Evolutionary conservation across 30 jellyfish, hydroid and myxozoan species (phyloP), one percentile per base, ranked within the genome.

Genomic region (Cassiopea andromeda): DNA sequence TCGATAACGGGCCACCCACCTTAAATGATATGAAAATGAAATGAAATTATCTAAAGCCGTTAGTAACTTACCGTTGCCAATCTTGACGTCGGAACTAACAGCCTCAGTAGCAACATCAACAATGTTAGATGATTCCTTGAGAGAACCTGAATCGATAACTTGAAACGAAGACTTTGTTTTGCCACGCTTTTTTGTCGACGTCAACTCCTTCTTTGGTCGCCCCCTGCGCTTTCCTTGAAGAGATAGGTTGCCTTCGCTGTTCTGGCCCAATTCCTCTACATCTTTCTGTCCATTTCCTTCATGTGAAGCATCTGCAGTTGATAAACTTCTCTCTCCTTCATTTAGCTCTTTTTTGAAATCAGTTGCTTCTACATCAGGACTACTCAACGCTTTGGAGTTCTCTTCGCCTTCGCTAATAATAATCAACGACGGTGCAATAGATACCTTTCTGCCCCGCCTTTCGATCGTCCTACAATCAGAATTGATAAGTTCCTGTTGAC

Each of bases 401-500:
- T 77, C 86, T 49, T 77, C 75, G 54, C 48, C 15, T 44, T 77
- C 86, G 5, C 50, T 69, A 2, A 77, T 77, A 44, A 77, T 48
- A 18, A 77, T 7, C 7, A 77, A n/a, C 15, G 86, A 48, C 73
- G 86, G 86, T 43, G 75, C 75, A n/a, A 19, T 49, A 9, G 86
- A 77, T 49, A 77, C 59, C 3, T n/a, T 49, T 38, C 75, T 19
- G 1, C 58, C 57, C 7, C 79, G 79, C 60, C 46, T 50, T 13
- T 10, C n/a, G 49, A 4, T 50, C 13, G 67, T 6, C 27, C 46
- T 50, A 14, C 16, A 45, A 8, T 59, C 46, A 44, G 38, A 2
- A 27, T 44, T 46, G 1, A 7, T 49, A 12, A 3, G 49, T 46
- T 9, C 7, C 2, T 17, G n/a, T 46, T 76, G 7, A 4, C 44